Evolutionary conservation across 2,113 vertebrate genomes (phyloP).

Genomic region (Mungos mungo): DNA sequence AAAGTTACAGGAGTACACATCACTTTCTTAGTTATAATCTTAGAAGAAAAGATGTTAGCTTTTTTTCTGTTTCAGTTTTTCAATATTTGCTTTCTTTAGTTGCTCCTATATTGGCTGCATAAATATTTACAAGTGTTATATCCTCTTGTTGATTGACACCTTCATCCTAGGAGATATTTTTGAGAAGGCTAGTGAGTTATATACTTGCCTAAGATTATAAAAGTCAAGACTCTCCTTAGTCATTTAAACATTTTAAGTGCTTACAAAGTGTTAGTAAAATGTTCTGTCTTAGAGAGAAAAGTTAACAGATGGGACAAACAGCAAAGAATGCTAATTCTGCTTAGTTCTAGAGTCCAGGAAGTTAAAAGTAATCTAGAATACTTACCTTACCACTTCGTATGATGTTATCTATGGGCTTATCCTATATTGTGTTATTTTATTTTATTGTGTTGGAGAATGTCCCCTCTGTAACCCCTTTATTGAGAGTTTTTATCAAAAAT

Average conservation of each 20-base stretch:
- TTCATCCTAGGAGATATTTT: neutral
- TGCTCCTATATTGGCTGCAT: neutral
- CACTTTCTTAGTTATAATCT: neutral
- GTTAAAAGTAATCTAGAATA: conserved; percentile 32
- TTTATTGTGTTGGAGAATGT: neutral
- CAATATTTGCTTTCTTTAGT: conserved; percentile 21
- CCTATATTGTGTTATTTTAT: neutral
- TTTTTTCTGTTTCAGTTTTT: neutral
- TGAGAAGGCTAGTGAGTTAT: neutral
- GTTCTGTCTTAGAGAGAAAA: neutral
- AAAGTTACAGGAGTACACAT: neutral
- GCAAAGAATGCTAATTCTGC: conserved; percentile 2
- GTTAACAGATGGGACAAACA: neutral
- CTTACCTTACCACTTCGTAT: neutral
- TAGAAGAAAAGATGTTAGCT: neutral
- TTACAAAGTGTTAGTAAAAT: neutral
- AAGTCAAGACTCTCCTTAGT: neutral
- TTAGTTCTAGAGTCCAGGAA: conserved; percentile 31
- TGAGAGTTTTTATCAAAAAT: neutral
- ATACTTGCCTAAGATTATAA: neutral
- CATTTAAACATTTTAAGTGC: neutral
- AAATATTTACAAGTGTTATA: neutral
- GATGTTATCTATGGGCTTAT: neutral
- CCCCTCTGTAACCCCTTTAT: neutral
- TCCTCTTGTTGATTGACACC: neutral